Evolutionary conservation across 1,140 invertebrate genomes (phyloP).

Genomic region (Octopus sinensis): DNA sequence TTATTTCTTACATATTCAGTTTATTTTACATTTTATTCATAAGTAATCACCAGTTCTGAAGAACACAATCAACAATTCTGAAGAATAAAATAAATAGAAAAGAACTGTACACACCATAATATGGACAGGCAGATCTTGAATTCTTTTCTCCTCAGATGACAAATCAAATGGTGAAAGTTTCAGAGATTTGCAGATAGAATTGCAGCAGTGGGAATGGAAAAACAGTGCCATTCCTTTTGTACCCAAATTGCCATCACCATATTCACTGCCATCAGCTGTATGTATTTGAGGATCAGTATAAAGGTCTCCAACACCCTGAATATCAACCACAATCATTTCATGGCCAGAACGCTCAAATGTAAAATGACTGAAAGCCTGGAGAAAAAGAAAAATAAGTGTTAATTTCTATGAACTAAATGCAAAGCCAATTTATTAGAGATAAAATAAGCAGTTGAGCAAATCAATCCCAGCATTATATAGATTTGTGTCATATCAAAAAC

Average conservation of each 20-base stretch:
- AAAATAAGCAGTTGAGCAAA: no score
- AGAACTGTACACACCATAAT: not conserved
- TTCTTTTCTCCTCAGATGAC: slow-evolving; percentile 50
- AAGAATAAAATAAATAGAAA: no score
- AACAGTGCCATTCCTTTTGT: slow-evolving; percentile 66
- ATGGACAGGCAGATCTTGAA: not conserved
- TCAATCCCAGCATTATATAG: no score
- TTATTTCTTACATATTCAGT: no score
- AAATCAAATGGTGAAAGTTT: slow-evolving; percentile 63
- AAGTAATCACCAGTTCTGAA: no score
- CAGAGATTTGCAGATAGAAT: slow-evolving; percentile 62
- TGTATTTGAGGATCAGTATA: slow-evolving; percentile 68
- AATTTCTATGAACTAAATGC: not conserved
- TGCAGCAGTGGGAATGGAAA: slow-evolving; percentile 65
- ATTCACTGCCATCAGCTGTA: slow-evolving; percentile 60
- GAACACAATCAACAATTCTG: no score
- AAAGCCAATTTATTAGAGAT: no score
- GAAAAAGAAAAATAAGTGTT: slow-evolving; percentile 13
- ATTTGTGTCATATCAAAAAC: no score
- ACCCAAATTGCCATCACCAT: slow-evolving; percentile 65
- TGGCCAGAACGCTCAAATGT: slow-evolving; percentile 67
- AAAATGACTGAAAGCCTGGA: slow-evolving; percentile 65
- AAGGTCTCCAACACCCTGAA: slow-evolving; percentile 67
- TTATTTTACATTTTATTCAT: no score
- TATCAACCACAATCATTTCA: slow-evolving; percentile 65